phyloP scores from a whole-genome alignment of 2,797 vertebrate species.

The Takifugu rubripes region DNA sequence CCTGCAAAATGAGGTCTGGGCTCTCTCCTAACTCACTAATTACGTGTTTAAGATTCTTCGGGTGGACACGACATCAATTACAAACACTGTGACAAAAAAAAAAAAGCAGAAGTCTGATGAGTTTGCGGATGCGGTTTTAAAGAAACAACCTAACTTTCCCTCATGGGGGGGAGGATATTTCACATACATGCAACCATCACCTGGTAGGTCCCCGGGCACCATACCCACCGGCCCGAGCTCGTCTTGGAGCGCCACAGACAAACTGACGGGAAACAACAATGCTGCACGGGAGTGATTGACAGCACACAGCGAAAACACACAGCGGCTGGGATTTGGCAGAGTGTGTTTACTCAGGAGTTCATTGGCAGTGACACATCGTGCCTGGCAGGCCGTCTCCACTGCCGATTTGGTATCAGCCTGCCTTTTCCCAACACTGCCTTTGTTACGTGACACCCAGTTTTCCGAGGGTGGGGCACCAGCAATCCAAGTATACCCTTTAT shows the following conservation, averaged over 20 bases:
- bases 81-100: too few species aligned
- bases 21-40: too few species aligned
- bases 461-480: too few species aligned
- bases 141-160: background rate
- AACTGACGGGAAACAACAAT: slow-evolving; percentile 7
- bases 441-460: slow-evolving; percentile 8
- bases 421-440: slow-evolving; percentile 7
- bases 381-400: slow-evolving; percentile 21
- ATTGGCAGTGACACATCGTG: too few species aligned
- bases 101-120: too few species aligned
- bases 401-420: background rate
- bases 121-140: too few species aligned
- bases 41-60: too few species aligned
- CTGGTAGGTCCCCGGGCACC: background rate
- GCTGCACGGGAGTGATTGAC: background rate
- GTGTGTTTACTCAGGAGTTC: slow-evolving; percentile 28
- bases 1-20: too few species aligned
- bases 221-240: background rate
- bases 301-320: background rate
- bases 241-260: background rate
- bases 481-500: too few species aligned
- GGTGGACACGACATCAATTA: too few species aligned
- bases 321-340: slow-evolving; percentile 14
- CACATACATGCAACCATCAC: background rate
- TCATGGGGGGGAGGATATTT: background rate